Evolutionary conservation across 2,797 vertebrate species (phyloP).

Genomic region (Manis javanica): DNA sequence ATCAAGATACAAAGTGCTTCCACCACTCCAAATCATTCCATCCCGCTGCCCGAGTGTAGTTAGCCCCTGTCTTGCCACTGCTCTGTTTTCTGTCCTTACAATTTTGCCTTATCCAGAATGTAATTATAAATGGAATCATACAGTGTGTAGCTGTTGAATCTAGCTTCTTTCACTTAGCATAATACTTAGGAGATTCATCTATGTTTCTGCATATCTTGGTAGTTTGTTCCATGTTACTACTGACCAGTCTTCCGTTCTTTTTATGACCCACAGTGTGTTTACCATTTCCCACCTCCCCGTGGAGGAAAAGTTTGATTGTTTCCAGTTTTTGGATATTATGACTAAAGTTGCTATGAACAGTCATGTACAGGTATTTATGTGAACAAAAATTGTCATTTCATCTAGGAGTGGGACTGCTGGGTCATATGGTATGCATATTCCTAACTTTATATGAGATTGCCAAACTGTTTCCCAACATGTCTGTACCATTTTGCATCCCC

Average conservation of each 20-base stretch:
- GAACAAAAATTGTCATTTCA: slow-evolving; percentile 52
- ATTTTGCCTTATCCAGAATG: slow-evolving; percentile 14
- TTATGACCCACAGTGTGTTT: not conserved
- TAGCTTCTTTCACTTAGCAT: not conserved
- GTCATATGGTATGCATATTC: not conserved
- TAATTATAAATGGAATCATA: not conserved
- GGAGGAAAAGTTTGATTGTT: slow-evolving; percentile 13
- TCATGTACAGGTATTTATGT: slow-evolving; percentile 33
- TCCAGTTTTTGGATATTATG: slow-evolving; percentile 12
- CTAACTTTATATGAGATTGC: not conserved
- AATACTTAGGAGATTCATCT: not conserved
- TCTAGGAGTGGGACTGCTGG: not conserved
- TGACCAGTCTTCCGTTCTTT: not conserved
- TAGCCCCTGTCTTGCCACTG: not conserved
- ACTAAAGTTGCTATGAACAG: not conserved
- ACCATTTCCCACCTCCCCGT: not conserved
- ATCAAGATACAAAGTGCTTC: not conserved
- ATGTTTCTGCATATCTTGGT: not conserved
- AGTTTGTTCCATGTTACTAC: slow-evolving; percentile 26
- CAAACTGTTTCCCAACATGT: slow-evolving; percentile 36
- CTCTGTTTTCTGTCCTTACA: slow-evolving; percentile 5
- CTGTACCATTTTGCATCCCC: not conserved
- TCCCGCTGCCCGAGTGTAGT: not conserved
- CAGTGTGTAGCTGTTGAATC: not conserved
- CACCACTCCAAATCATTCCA: not conserved